Conservation (phyloP, 2,797 vertebrate species). For the Mionectes olivaceus region DNA sequence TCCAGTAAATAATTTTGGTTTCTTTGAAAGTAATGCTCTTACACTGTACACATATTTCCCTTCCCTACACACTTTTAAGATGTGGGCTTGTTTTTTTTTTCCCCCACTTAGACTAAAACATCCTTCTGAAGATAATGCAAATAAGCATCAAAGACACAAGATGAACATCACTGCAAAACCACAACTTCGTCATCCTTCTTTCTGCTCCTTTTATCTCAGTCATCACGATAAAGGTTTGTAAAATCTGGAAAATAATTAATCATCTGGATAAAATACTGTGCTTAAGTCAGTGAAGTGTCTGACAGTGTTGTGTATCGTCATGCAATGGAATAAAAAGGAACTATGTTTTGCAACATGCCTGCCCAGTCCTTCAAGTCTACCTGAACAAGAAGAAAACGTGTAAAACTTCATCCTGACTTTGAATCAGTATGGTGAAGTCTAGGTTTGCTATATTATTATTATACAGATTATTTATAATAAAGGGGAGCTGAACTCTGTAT, state of each 20-base stretch:
- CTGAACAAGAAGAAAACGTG: not conserved
- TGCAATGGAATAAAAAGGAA: not conserved
- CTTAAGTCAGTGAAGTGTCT: not conserved
- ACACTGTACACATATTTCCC: not conserved
- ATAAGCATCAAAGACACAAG: not conserved
- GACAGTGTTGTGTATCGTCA: not conserved
- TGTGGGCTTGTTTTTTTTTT: not conserved
- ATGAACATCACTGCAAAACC: not conserved
- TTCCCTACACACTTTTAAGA: not conserved
- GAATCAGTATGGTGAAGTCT: not conserved
- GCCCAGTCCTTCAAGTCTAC: not conserved
- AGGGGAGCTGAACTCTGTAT: not conserved
- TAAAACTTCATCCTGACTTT: not conserved
- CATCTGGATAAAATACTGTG: not conserved
- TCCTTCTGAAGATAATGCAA: conserved; percentile 42
- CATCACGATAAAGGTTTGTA: not conserved
- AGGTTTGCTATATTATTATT: not conserved
- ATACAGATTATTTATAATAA: not conserved
- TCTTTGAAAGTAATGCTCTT: not conserved
- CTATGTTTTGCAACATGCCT: not conserved
- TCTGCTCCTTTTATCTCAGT: not conserved
- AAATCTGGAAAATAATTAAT: conserved; percentile 8
- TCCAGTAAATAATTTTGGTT: not conserved
- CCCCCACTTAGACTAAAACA: conserved; percentile 15
- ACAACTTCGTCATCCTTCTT: not conserved